phyloP scores from a whole-genome alignment of 2,888 invertebrate species.

The Marasmarcha lunaedactyla region DNA sequence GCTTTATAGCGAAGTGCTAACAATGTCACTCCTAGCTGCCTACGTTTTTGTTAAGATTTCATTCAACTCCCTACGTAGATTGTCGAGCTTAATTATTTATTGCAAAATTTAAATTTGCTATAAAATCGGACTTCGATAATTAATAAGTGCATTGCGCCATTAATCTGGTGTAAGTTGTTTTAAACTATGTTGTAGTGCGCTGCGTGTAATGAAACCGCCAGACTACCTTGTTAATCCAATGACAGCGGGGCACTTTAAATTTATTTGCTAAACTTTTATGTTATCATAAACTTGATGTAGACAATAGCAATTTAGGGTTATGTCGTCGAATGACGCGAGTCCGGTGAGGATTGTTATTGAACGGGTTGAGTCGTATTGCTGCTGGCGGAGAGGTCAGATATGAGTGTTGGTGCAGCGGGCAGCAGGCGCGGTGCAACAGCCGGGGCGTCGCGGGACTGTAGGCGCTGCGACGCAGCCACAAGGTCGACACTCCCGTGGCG shows the following conservation, averaged over 20 bases:
- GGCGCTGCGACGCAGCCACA: slow-evolving; percentile 23
- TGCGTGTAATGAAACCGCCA: no score
- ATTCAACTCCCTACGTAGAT: slow-evolving; percentile 1
- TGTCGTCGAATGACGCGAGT: slow-evolving; percentile 6
- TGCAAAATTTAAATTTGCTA: no score
- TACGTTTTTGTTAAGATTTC: slow-evolving; percentile 7
- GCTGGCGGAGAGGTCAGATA: slow-evolving; percentile 48
- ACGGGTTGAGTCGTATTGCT: slow-evolving; percentile 37
- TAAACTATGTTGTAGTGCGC: no score
- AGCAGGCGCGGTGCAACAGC: neutral
- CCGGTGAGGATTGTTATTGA: slow-evolving; percentile 5
- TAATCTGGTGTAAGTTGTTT: no score
- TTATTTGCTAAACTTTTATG: slow-evolving; percentile 54
- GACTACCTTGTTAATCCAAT: no score
- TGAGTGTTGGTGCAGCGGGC: slow-evolving; percentile 20
- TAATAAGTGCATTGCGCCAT: no score
- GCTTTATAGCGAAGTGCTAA: slow-evolving; percentile 32
- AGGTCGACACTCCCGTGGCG: slow-evolving; percentile 22
- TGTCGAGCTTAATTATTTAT: no score
- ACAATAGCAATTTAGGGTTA: neutral
- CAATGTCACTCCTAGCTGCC: slow-evolving; percentile 16
- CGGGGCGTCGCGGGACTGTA: slow-evolving; percentile 10
- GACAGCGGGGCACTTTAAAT: slow-evolving; percentile 29
- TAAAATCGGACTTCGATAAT: neutral
- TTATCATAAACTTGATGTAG: slow-evolving; percentile 47